Evolutionary conservation across 2,888 invertebrate genomes (phyloP).

Genomic region (Nebria brevicollis): DNA sequence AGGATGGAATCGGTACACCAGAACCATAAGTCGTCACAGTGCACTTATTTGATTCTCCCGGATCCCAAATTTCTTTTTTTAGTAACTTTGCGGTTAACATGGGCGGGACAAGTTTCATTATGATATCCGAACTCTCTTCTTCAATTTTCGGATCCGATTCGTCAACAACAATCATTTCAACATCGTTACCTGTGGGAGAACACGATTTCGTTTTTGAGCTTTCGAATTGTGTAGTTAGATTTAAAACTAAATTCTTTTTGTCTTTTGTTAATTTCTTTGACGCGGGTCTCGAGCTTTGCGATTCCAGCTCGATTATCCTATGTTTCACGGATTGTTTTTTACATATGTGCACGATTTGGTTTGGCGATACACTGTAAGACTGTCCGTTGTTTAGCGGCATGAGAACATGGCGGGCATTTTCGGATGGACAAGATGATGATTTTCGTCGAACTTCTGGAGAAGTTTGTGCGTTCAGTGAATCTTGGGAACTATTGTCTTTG

Average conservation of each 20-base stretch:
- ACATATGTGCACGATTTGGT: conserved; percentile 83
- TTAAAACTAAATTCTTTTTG: conserved; percentile 64
- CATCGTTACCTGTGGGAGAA: conserved; percentile 55
- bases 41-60: conserved; percentile 65
- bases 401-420: conserved; percentile 75
- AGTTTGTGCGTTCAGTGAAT: conserved; percentile 50
- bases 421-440: conserved; percentile 37
- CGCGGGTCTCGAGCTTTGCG: conserved; percentile 56
- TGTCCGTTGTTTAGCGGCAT: conserved; percentile 88
- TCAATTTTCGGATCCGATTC: conserved; percentile 50
- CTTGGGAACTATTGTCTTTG: conserved; percentile 56
- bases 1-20: conserved; percentile 53
- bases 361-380: conserved; percentile 90
- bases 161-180: conserved; percentile 53
- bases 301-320: conserved; percentile 79
- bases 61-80: conserved; percentile 75
- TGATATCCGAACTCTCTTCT: conserved; percentile 47
- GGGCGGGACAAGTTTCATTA: conserved; percentile 52
- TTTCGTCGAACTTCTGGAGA: conserved; percentile 44
- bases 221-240: conserved; percentile 68
- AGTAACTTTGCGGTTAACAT: conserved; percentile 59
- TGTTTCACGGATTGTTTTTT: conserved; percentile 70
- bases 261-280: conserved; percentile 49
- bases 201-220: conserved; percentile 61
- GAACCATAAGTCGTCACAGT: conserved; percentile 41